Evolutionary conservation across 2,888 invertebrate species (phyloP), one percentile per base, ranked within the genome.

Genomic region (Pachliopta kotzebuea): DNA sequence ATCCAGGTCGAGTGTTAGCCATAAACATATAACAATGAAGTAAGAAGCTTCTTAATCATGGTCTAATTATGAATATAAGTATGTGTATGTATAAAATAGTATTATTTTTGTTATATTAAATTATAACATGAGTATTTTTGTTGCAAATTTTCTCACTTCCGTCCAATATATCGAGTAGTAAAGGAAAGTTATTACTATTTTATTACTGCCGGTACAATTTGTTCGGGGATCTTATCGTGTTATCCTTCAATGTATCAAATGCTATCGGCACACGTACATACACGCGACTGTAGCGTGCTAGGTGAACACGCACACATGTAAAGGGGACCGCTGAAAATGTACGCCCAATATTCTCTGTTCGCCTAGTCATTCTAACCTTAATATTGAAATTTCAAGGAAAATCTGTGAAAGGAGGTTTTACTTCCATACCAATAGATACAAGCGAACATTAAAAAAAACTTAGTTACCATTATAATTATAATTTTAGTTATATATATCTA

Each of bases 281-380:
- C 9, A 14, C 29, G 37, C n/a, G 45, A 17, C 45, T 4, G 70
- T 70, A 71, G 72, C 70, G 64, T 49, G 21, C 21, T 54, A 58
- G 59, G 26, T 60, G 76, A 77, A 71, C 80, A 58, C 65, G 49
- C 69, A 65, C 56, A 62, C 66, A 54, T 26, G 37, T 61, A 63
- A 66, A 66, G 49, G 29, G 45, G 26, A 20, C 57, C 55, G 61
- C 65, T 68, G 63, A 63, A 71, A 69, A 65, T 61, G 49, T 58
- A 63, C 70, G 53, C 78, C 77, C 80, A 65, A 52, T 61, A 53
- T 50, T 58, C 71, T 73, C 76, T 90, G 78, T 23, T 65, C 0
- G 66, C 89, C 88, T 88, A 76, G 90, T 91, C 85, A 73, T 79
- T 78, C 83, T 90, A 90, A 90, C 90, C 90, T 90, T 90, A 90